A percentile compares a stretch with the other conserved stretches of the same genome.
Conservation (phyloP, 2,888 invertebrate genomes). For the Mesorhabditis sp. region DNA sequence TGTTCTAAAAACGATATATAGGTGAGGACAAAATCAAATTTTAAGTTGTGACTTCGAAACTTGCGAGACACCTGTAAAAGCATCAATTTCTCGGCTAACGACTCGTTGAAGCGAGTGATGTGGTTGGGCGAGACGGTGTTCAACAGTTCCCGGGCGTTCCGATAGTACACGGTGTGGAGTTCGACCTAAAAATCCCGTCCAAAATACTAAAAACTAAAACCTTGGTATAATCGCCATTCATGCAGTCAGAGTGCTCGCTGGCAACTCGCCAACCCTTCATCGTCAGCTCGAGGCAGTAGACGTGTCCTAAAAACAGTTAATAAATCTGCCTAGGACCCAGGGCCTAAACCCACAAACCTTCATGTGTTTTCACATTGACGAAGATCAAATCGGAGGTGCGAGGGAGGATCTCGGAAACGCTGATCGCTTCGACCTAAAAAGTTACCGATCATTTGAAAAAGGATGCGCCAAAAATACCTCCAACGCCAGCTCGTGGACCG, state of each 20-base stretch:
- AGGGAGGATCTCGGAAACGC: conserved; percentile 66
- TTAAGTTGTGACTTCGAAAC: too few species aligned
- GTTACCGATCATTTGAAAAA: neutral
- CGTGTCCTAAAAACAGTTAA: conserved; percentile 49
- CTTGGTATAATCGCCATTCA: conserved; percentile 55
- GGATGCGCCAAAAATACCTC: conserved; percentile 61
- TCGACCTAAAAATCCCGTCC: conserved; percentile 31
- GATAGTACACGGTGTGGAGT: conserved; percentile 66
- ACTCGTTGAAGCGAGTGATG: conserved; percentile 43
- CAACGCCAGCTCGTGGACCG: conserved; percentile 74
- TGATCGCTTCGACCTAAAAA: conserved; percentile 64
- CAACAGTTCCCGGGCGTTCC: conserved; percentile 78
- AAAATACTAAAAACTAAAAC: conserved; percentile 14
- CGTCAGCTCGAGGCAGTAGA: conserved; percentile 75
- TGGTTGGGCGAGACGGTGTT: conserved; percentile 70
- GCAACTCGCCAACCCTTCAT: conserved; percentile 59
- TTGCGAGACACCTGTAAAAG: neutral
- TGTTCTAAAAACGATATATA: too few species aligned
- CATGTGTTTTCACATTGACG: conserved; percentile 75
- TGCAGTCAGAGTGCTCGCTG: conserved; percentile 50
- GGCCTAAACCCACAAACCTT: too few species aligned
- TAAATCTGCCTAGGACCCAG: too few species aligned
- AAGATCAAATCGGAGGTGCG: conserved; percentile 69
- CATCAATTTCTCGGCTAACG: conserved; percentile 41
- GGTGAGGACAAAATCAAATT: too few species aligned